Base-by-base conservation (phyloP, 2,797 vertebrate species). In the Sebastes ruberrimus region DNA sequence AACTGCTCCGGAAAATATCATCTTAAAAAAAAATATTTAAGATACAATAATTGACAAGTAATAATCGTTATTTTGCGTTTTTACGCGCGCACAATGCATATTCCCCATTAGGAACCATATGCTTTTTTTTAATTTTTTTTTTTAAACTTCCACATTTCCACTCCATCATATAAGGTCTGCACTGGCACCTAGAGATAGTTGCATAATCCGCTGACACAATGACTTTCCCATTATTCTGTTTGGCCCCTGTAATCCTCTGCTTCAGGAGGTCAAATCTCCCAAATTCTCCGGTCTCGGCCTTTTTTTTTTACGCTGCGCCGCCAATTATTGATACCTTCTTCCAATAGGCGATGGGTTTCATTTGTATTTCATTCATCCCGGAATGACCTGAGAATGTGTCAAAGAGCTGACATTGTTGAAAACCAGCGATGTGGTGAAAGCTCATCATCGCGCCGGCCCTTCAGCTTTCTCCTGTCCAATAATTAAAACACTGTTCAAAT, bases 401-500 rank as follows among this genome's bases (percentile, higher is more conserved):
- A 91, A 83, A 88, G 92, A 93, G 90, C 92, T 82, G 89, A 93
- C 90, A 94, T 94, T 94, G 93, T 94, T 88, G 76, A 89, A 94
- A 93, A 80, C 71, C 94, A 94, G n/a, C 92, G 82, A 91, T 89
- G 94, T 92, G 93, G 86, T 81, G 84, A 94, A 91, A 93, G 87
- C 91, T 94, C 92, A 94, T 94, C 92, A 92, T 53, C 10, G 87
- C 77, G 8, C 52, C 71, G 71, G 69, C 78, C 80, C 71, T 33
- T 68, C 73, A 55, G 84, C 87, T 76, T 76, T 80, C 85, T 86
- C 86, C 56, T 55, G 71, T 61, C 84, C 87, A 90, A 91, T 94
- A 94, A 94, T 94, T 95, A 94, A 95, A 94, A 94, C 88, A 90
- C 88, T 87, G 89, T 91, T 89, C 78, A 94, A 95, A 94, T 94